These are phyloP conservation scores for Vombatus ursinus DNA, from an alignment of 2,113 vertebrate genomes.

Conservation along the genomic window DNA sequence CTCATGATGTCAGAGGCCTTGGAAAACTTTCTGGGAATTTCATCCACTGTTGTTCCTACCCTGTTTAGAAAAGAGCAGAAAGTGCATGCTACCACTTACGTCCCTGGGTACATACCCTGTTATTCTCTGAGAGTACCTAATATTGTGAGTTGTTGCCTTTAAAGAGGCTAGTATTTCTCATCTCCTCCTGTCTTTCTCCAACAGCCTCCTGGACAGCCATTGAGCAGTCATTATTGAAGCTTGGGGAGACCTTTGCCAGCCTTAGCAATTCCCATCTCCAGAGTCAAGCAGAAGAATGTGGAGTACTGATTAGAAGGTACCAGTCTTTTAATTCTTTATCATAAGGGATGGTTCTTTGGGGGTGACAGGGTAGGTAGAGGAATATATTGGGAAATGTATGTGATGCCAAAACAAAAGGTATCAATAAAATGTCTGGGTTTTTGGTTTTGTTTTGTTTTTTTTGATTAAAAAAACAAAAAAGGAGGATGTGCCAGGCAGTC, in stretches of 20 bases:
- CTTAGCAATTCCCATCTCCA: conserved; percentile 86
- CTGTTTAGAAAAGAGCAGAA: background rate
- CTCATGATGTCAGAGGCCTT: background rate
- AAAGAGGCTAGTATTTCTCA: background rate
- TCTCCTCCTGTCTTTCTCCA: background rate
- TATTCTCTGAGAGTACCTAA: conserved; percentile 18
- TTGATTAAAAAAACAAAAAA: no score
- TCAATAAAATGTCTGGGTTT: background rate
- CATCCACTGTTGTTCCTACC: background rate
- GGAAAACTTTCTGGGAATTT: background rate
- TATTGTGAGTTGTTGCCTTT: background rate
- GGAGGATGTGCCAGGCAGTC: no score
- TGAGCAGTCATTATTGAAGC: conserved; percentile 90
- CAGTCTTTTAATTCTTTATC: background rate
- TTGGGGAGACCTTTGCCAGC: conserved; percentile 87
- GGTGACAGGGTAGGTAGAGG: background rate
- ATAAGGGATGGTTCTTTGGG: background rate
- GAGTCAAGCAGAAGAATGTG: conserved; percentile 89
- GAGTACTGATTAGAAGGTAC: background rate
- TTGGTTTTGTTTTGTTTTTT: no score
- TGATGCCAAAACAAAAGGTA: background rate
- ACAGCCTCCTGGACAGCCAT: conserved; percentile 92
- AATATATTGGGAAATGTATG: background rate
- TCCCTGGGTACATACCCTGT: background rate
- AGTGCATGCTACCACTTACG: conserved; percentile 54